These are phyloP conservation scores for Empis livida DNA, from an alignment of 2,888 invertebrate species.

Conservation along the genomic window DNA sequence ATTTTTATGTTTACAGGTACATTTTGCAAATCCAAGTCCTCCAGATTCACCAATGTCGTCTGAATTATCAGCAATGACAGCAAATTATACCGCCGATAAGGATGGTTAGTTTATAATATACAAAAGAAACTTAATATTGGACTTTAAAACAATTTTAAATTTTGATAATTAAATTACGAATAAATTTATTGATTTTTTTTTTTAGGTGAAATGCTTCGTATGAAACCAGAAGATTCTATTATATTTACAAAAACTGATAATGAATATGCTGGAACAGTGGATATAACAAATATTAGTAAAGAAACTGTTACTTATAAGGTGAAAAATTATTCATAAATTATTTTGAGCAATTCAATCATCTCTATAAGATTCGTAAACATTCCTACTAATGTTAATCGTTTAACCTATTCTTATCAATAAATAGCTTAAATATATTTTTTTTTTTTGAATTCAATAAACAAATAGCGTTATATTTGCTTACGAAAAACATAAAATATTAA, in stretches of 20 bases:
- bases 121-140: conserved; percentile 3
- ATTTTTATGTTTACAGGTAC: conserved; percentile 45
- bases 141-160: neutral
- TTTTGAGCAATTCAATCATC: too few relatives aligned
- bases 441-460: too few relatives aligned
- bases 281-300: conserved; percentile 55
- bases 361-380: too few relatives aligned
- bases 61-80: conserved; percentile 29
- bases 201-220: conserved; percentile 43
- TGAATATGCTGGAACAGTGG: conserved; percentile 53
- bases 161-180: conserved; percentile 3
- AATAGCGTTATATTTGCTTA: too few relatives aligned
- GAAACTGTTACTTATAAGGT: conserved; percentile 56
- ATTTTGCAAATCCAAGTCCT: conserved; percentile 43
- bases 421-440: too few relatives aligned
- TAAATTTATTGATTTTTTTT: conserved; percentile 13
- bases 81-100: conserved; percentile 12
- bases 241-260: conserved; percentile 44
- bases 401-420: too few relatives aligned
- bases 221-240: conserved; percentile 57
- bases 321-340: too few relatives aligned
- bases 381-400: too few relatives aligned
- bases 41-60: conserved; percentile 39
- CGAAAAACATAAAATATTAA: too few relatives aligned
- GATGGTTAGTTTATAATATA: conserved; percentile 19